Base-by-base conservation (phyloP, 2,797 vertebrate species). In the Leptoclinus maculatus region DNA sequence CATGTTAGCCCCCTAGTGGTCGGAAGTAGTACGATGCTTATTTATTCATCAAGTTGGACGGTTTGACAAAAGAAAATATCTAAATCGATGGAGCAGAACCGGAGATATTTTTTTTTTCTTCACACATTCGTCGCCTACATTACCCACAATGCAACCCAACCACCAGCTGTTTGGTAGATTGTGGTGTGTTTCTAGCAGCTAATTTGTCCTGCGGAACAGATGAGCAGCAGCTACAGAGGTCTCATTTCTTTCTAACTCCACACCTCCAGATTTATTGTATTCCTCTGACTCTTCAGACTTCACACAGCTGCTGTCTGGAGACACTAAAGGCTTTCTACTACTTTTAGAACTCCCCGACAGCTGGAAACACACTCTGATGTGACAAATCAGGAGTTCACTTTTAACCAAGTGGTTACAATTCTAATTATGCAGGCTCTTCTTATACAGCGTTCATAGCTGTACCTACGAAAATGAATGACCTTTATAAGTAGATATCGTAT, bases 101-200 rank as follows among this genome's bases (percentile, higher is more conserved):
- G 14, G 10, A 41, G 13, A 21, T 13, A 32, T 2, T 5, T 8
- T 16, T 53, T 25, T 38, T 12, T 53, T 16, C 11, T 36, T 6
- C 43, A 65, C 27, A n/a, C 0, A 7, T 47, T 8, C 3, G 0
- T 34, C 0, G 34, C 10, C 32, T 71, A 16, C 4, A 51, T 53
- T 53, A 41, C 45, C 70, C 70, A 71, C 58, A 62, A 72, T 72
- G 58, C 41, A 59, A 59, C 34, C 13, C 21, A 12, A 59, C 57
- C 57, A 23, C 5, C 51, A 53, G 23, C 51, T 51, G 49, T n/a
- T n/a, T n/a, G 19, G 6, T 10, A 11, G 17, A 17, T 47, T 7
- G 49, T 12, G 8, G 57, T 58, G 23, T 56, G 27, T 56, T 56
- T 16, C 49, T 53, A 53, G 3, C 49, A 13, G n/a, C 49, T 53